Percentiles rank a stretch among this genome's conserved stretches.
phyloP scores from a whole-genome alignment of 2,888 invertebrate species.

The Nymphalis urticae region DNA sequence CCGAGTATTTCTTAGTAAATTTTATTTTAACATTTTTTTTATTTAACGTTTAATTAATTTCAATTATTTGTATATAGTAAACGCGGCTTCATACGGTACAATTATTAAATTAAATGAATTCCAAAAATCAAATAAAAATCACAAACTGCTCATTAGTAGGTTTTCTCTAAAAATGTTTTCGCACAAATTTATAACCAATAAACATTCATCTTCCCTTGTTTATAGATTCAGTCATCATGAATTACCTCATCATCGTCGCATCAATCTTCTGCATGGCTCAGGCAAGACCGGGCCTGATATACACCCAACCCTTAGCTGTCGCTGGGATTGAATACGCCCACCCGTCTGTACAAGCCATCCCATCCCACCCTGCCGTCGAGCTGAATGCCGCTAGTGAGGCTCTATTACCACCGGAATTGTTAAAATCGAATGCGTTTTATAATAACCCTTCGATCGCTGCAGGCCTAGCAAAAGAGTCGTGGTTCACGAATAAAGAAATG shows the following conservation, averaged over 20 bases:
- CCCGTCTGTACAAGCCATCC: slow-evolving; percentile 50
- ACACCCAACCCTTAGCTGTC: slow-evolving; percentile 70
- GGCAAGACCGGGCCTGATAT: slow-evolving; percentile 74
- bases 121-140: too few relatives aligned
- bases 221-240: slow-evolving; percentile 51
- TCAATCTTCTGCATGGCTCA: slow-evolving; percentile 67
- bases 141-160: too few relatives aligned
- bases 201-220: neutral
- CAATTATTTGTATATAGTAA: too few relatives aligned
- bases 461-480: slow-evolving; percentile 88
- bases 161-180: too few relatives aligned
- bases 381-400: slow-evolving; percentile 87
- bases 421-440: slow-evolving; percentile 86
- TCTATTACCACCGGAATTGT: slow-evolving; percentile 85
- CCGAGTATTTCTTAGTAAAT: too few relatives aligned
- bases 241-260: slow-evolving; percentile 53
- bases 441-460: slow-evolving; percentile 88
- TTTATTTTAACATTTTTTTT: too few relatives aligned
- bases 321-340: slow-evolving; percentile 77
- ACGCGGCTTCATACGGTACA: too few relatives aligned
- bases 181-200: too few relatives aligned
- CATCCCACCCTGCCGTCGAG: slow-evolving; percentile 87
- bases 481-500: slow-evolving; percentile 89
- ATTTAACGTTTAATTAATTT: too few relatives aligned
- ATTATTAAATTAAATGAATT: too few relatives aligned